phyloP scores from a whole-genome alignment of 2,797 vertebrate species.

The Eutrigla gurnardus region DNA sequence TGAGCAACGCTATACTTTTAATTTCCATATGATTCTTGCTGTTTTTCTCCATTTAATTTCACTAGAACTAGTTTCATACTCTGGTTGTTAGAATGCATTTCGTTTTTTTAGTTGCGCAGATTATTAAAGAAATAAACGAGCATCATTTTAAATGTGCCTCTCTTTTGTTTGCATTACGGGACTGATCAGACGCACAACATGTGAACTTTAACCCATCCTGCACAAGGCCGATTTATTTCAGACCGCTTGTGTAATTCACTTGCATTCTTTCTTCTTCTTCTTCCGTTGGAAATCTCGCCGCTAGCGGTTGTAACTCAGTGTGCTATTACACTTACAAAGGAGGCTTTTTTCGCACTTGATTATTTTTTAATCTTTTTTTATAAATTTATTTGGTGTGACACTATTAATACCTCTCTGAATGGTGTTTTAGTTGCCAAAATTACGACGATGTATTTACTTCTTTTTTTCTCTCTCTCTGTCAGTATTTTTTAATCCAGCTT shows the following conservation, averaged over 20 bases:
- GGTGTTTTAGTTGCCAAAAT: not conserved
- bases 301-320: too few species aligned
- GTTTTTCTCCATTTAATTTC: not conserved
- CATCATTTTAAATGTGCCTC: not conserved
- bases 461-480: not conserved
- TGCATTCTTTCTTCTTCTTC: not conserved
- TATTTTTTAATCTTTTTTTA: not conserved
- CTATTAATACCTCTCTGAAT: not conserved
- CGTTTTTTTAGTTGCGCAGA: not conserved
- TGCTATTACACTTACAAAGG: not conserved
- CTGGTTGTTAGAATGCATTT: too few species aligned
- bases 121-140: not conserved
- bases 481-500: not conserved
- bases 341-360: not conserved
- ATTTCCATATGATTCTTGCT: not conserved
- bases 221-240: not conserved
- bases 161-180: not conserved
- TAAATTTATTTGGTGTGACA: not conserved
- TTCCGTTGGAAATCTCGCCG: not conserved
- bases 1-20: not conserved
- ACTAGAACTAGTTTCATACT: not conserved
- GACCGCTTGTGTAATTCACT: not conserved
- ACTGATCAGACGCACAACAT: not conserved
- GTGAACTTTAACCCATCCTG: conserved; percentile 13
- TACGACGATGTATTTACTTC: not conserved